phyloP scores from a whole-genome alignment of 2,797 vertebrate genomes.

The Eutrigla gurnardus region DNA sequence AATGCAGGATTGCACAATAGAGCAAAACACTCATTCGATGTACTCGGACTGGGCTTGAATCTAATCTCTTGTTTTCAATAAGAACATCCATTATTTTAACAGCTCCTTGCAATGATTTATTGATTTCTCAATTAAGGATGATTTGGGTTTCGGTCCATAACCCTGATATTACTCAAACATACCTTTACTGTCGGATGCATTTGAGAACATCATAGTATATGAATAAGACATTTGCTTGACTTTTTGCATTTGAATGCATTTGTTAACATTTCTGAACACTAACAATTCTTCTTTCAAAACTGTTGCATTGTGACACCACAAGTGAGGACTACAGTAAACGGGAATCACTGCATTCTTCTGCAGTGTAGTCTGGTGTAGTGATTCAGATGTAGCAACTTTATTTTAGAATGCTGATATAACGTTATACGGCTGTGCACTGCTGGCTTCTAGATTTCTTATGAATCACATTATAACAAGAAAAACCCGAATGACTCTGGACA shows the following conservation, averaged over 20 bases:
- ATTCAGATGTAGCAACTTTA: not conserved
- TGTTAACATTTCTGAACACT: not conserved
- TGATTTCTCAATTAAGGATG: constrained; percentile 1
- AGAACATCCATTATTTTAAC: constrained; percentile 11
- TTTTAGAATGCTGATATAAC: not conserved
- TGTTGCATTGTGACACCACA: not conserved
- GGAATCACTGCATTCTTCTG: not conserved
- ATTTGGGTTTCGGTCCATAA: constrained; percentile 12
- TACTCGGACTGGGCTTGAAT: not conserved
- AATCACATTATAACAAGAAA: not conserved
- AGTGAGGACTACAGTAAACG: not conserved
- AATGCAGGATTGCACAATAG: constrained; percentile 5
- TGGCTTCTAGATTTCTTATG: not conserved
- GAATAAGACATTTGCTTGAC: not conserved
- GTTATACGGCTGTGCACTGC: not conserved
- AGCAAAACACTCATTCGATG: constrained; percentile 9
- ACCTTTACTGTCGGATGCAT: not conserved
- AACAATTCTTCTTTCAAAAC: not conserved
- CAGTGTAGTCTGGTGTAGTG: not conserved
- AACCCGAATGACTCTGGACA: constrained; percentile 5
- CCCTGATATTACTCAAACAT: not conserved
- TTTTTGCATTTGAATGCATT: constrained; percentile 2
- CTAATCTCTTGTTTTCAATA: not conserved
- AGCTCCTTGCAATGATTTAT: not conserved
- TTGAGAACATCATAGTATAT: not conserved